These are phyloP conservation scores for Lethocerus indicus DNA, from an alignment of 1,140 invertebrate species.

Conservation along the genomic window DNA sequence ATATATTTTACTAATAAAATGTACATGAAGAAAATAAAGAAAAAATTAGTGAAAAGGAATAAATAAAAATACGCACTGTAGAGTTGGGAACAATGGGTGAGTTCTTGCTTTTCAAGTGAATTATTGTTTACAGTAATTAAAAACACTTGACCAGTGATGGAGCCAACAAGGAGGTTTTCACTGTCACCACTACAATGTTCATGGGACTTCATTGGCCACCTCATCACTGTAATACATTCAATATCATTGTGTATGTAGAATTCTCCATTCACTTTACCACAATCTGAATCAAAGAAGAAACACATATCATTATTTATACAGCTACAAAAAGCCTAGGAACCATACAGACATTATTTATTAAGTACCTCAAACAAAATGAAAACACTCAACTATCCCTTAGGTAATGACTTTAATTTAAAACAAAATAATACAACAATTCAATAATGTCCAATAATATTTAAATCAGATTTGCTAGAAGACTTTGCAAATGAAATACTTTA, in stretches of 20 bases:
- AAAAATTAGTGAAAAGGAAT: not conserved
- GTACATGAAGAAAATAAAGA: not conserved
- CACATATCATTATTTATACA: no score
- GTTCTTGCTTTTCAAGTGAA: slow-evolving; percentile 22
- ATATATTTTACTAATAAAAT: slow-evolving; percentile 5
- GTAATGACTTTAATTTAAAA: no score
- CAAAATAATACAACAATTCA: no score
- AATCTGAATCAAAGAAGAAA: slow-evolving; percentile 5
- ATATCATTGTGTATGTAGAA: slow-evolving; percentile 26
- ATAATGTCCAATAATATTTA: no score
- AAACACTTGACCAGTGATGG: slow-evolving; percentile 30
- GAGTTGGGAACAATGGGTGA: slow-evolving; percentile 26
- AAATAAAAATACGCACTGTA: no score
- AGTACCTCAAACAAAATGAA: no score
- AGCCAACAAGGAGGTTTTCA: slow-evolving; percentile 32
- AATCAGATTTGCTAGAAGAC: no score
- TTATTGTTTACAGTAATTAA: slow-evolving; percentile 20
- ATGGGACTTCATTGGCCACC: slow-evolving; percentile 28
- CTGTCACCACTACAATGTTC: slow-evolving; percentile 21
- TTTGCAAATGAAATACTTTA: no score
- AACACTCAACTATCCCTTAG: no score
- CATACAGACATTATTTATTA: no score
- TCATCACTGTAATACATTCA: slow-evolving; percentile 30
- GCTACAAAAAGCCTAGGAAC: no score
- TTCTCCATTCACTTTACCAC: slow-evolving; percentile 10